A percentile compares a stretch with the other conserved stretches of the same genome.
Evolutionary conservation across 2,888 invertebrate genomes (phyloP).

Genomic region (Latrodectus hesperus): DNA sequence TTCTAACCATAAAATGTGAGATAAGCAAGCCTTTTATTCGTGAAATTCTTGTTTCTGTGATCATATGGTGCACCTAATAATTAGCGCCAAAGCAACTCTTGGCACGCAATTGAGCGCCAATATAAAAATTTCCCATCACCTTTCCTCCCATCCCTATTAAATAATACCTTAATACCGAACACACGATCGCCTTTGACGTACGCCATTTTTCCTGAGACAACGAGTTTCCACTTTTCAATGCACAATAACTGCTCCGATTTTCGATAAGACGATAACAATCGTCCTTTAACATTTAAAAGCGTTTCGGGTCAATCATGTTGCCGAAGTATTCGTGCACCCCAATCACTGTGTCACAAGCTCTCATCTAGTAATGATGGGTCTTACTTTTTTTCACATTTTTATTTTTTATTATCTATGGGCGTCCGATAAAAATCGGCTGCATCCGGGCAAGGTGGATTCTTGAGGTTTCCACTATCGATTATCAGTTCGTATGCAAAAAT

Average conservation of each 20-base stretch:
- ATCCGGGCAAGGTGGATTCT: background rate
- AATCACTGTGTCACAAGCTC: background rate
- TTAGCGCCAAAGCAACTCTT: too few species aligned
- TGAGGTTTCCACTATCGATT: background rate
- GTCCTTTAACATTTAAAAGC: slow-evolving; percentile 1
- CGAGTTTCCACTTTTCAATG: background rate
- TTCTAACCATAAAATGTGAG: too few species aligned
- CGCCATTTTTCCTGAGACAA: background rate
- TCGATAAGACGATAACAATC: slow-evolving; percentile 3
- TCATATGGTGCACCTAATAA: too few species aligned
- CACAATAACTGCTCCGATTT: background rate
- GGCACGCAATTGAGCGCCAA: too few species aligned
- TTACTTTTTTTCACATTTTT: background rate
- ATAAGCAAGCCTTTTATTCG: too few species aligned
- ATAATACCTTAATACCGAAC: background rate
- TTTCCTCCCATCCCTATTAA: background rate
- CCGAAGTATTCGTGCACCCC: background rate
- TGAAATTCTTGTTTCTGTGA: too few species aligned
- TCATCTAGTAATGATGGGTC: background rate
- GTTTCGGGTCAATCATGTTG: background rate
- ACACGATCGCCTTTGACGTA: background rate
- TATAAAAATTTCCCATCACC: background rate
- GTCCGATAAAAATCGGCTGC: background rate
- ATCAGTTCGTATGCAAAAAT: background rate
- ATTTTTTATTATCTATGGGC: background rate